Base-by-base conservation (phyloP, 2,888 invertebrate species). In the Campoletis raptor region DNA sequence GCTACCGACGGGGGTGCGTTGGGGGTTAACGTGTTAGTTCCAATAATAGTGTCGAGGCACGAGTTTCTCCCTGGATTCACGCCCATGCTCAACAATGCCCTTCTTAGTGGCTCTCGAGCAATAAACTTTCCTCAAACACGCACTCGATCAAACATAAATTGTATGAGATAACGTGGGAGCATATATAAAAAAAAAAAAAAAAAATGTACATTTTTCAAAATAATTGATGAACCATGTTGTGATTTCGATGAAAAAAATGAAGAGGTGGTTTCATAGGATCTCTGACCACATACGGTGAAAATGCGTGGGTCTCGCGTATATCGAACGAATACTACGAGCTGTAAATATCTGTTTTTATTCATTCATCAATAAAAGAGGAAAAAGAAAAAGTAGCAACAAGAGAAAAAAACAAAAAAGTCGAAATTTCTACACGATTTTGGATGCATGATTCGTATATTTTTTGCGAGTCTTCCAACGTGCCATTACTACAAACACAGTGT, bases 1-100 rank as follows among this genome's bases (percentile, higher is more conserved):
- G 67, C 67, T 74, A 67, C 48, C 4, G 54, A 36, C 54, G 73
- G 54, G 74, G 74, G 61, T 61, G 61, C 30, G 4, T 2, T 24
- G 24, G 24, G 24, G 24, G 6, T 2, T 24, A 30, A 30, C 24
- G 24, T 30, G 66, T 66, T 67, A 66, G 74, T 67, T 81, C 73
- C 52, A 66, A 66, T 81, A 81, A 81, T 66, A 81, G 74, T 54
- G 30, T 24, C 72, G 48, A 52, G 64, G 24, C 73, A 40, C 81
- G 72, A 66, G 54, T 45, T 24, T 48, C 54, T 57, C 57, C 9
- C 45, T 18, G n/a, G 30, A 48, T 30, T 48, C 30, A 45, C 45
- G 40, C 45, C 40, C 30, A 45, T 52, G 12, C 18, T 57, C 57
- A 15, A 42, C 48, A 8, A 42, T 54, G 6, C 37, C 30, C 42